Percentiles rank a stretch among this genome's conserved stretches.
These are phyloP conservation scores for Sebastes fasciatus DNA, from an alignment of 2,113 vertebrate genomes.

Conservation along the genomic window DNA sequence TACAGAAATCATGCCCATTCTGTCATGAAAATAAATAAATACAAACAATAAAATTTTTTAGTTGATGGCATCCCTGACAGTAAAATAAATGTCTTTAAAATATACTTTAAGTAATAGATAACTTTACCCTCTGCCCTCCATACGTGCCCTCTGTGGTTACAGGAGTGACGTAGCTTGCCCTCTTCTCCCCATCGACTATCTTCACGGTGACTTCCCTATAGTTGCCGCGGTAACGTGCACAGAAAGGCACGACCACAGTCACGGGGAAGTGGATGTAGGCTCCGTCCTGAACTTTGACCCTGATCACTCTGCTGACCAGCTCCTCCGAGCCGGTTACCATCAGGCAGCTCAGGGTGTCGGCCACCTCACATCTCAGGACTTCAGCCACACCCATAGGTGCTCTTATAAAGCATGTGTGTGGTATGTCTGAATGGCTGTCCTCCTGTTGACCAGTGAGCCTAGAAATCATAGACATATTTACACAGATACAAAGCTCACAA, in stretches of 20 bases:
- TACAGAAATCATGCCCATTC: not conserved
- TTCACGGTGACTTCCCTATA: constrained; percentile 89
- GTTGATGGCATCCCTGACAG: not conserved
- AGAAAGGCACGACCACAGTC: constrained; percentile 85
- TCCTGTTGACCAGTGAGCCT: constrained; percentile 77
- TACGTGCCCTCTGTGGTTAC: constrained; percentile 79
- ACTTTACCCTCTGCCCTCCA: constrained; percentile 81
- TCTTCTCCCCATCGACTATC: constrained; percentile 68
- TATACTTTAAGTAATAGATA: not conserved
- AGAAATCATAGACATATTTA: not conserved
- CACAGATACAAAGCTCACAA: not conserved
- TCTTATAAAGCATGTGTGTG: constrained; percentile 82
- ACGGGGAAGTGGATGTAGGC: constrained; percentile 82
- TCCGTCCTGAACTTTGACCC: constrained; percentile 66
- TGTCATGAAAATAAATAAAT: not conserved
- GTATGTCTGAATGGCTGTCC: constrained; percentile 19
- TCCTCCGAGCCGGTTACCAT: constrained; percentile 87
- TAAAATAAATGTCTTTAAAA: not conserved
- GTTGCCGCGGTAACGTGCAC: constrained; percentile 82
- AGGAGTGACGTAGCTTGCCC: constrained; percentile 80
- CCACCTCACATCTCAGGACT: constrained; percentile 77
- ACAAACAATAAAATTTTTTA: not conserved
- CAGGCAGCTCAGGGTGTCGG: constrained; percentile 82
- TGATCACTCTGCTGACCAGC: constrained; percentile 88
- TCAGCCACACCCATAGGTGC: constrained; percentile 74